Evolutionary conservation across 2,113 vertebrate species (phyloP).

Genomic region (human): GRCh38 chr14:32058001-32058500

Average conservation of each 20-base stretch:
- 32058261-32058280: not conserved
- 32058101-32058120: not conserved
- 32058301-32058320: not conserved
- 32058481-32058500: not conserved
- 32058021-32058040: conserved; percentile 22
- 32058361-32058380: not conserved
- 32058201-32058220: not conserved
- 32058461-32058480: not conserved
- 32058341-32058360: not conserved
- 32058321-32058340: not conserved
- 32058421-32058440: not conserved
- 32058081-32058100: not conserved
- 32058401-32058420: not conserved
- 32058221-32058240: conserved; percentile 2
- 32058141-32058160: conserved; percentile 5
- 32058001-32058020: conserved; percentile 3
- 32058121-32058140: not conserved
- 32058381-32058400: not conserved
- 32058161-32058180: not conserved
- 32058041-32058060: conserved; percentile 36
- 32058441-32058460: not conserved
- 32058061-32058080: not conserved
- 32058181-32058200: not conserved
- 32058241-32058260: not conserved
- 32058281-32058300: not conserved